These are phyloP conservation scores for Patella caerulea DNA, from an alignment of 2,888 invertebrate species.

Conservation along the genomic window DNA sequence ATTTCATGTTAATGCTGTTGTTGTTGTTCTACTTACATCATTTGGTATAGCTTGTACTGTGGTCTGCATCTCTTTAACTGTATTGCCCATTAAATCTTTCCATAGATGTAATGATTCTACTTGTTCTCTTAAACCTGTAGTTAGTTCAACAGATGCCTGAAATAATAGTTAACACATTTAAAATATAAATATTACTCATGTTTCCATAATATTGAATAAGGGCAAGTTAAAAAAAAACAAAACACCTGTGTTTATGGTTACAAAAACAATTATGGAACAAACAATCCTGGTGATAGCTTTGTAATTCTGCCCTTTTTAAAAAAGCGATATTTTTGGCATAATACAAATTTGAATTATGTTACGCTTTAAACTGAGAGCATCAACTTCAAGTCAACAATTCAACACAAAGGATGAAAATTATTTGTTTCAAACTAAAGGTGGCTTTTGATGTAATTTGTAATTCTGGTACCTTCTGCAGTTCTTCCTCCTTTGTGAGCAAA, in stretches of 20 bases:
- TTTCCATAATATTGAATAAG: too few species aligned
- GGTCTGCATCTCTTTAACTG: constrained; percentile 58
- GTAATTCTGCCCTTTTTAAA: not conserved
- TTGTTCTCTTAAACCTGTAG: constrained; percentile 60
- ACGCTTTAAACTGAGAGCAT: too few species aligned
- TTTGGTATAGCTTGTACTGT: constrained; percentile 59
- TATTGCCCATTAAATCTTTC: constrained; percentile 64
- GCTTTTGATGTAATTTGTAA: too few species aligned
- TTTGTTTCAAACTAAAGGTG: too few species aligned
- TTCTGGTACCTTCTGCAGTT: too few species aligned
- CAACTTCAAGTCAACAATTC: too few species aligned
- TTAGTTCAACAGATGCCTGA: constrained; percentile 54
- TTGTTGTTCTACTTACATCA: constrained; percentile 49
- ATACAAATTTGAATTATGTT: not conserved
- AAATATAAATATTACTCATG: not conserved
- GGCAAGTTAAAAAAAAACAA: too few species aligned
- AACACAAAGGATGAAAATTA: too few species aligned
- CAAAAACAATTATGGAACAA: not conserved
- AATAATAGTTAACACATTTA: not conserved
- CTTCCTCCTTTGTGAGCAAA: too few species aligned
- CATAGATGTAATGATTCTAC: constrained; percentile 62
- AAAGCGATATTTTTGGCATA: not conserved
- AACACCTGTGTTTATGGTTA: too few species aligned
- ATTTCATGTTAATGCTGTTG: too few species aligned
- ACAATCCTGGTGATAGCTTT: not conserved